Conservation (phyloP, 1,140 invertebrate species). For the Liolophura sinensis region DNA sequence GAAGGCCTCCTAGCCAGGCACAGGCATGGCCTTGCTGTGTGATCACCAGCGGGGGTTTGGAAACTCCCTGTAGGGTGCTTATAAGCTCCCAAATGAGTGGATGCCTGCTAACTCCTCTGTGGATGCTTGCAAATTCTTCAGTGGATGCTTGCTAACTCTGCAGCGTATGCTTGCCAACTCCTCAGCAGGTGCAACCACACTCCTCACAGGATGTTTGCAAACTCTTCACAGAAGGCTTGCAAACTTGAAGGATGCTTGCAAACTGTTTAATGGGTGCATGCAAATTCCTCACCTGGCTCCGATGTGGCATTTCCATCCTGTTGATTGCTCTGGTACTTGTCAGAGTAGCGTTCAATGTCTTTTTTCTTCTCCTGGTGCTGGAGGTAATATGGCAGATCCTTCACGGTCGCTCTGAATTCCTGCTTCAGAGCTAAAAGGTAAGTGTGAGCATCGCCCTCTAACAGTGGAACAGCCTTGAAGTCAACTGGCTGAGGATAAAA, state of each 20-base stretch:
- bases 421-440: slow-evolving; percentile 68
- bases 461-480: slow-evolving; percentile 65
- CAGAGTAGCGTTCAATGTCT: slow-evolving; percentile 70
- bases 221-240: background rate
- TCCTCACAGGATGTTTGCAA: background rate
- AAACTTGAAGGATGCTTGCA: background rate
- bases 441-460: slow-evolving; percentile 52
- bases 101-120: too few relatives aligned
- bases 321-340: slow-evolving; percentile 62
- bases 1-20: too few relatives aligned
- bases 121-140: too few relatives aligned
- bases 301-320: slow-evolving; percentile 26
- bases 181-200: background rate
- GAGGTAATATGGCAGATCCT: slow-evolving; percentile 62
- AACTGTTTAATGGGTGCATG: too few relatives aligned
- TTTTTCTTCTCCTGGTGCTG: slow-evolving; percentile 60
- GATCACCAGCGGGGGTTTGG: too few relatives aligned
- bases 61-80: too few relatives aligned
- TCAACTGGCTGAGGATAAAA: slow-evolving; percentile 37
- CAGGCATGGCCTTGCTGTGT: too few relatives aligned
- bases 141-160: too few relatives aligned
- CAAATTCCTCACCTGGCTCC: slow-evolving; percentile 39
- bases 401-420: slow-evolving; percentile 65
- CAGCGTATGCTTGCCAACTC: too few relatives aligned
- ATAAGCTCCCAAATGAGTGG: too few relatives aligned